Evolutionary conservation across 1,140 invertebrate genomes (phyloP).

Genomic region (Diorhabda elongata): DNA sequence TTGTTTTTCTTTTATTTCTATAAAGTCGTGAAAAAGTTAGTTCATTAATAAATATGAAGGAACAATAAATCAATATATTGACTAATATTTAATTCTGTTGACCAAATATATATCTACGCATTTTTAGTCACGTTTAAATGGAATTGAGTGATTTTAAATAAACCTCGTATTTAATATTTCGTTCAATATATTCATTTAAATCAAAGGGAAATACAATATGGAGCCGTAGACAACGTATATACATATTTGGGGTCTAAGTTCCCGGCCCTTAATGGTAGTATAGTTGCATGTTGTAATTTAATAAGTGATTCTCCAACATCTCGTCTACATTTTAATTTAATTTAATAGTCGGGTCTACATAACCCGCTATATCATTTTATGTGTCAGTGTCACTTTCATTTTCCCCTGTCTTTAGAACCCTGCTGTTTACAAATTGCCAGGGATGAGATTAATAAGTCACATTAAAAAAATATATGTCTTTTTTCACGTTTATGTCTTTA

Average conservation of each 20-base stretch:
- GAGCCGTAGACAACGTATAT: background rate
- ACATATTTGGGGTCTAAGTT: slow-evolving; percentile 28
- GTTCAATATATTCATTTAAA: no score
- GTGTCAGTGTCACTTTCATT: slow-evolving; percentile 21
- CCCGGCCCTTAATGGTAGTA: slow-evolving; percentile 32
- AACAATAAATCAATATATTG: no score
- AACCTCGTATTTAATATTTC: no score
- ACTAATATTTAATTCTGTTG: no score
- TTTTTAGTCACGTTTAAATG: no score
- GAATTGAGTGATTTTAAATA: no score
- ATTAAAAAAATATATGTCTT: slow-evolving; percentile 1
- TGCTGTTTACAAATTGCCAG: slow-evolving; percentile 14
- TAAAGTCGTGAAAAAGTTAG: no score
- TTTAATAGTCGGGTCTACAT: slow-evolving; percentile 24
- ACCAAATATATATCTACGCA: no score
- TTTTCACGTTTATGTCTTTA: background rate
- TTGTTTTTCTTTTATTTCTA: no score
- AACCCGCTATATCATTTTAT: slow-evolving; percentile 25
- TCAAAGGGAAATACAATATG: background rate
- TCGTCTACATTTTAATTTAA: slow-evolving; percentile 27
- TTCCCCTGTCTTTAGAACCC: slow-evolving; percentile 1
- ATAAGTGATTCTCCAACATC: slow-evolving; percentile 32
- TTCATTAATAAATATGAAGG: no score
- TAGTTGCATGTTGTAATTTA: slow-evolving; percentile 41
- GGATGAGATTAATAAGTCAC: slow-evolving; percentile 2